Evolutionary conservation across 2,888 invertebrate species (phyloP).

Genomic region (Metellina segmentata): DNA sequence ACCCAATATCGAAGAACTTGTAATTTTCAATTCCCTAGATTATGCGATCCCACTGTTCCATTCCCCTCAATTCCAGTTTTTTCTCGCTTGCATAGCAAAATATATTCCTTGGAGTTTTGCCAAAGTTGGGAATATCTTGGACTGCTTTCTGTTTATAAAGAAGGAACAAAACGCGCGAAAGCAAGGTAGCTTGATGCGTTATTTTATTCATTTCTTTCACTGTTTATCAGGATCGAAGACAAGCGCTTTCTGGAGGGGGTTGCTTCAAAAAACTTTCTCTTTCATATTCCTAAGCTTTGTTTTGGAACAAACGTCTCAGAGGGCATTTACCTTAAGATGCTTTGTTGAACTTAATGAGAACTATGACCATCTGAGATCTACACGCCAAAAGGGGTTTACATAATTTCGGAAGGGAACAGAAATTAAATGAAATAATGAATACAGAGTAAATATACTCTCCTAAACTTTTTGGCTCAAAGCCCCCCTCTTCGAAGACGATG

Average conservation of each 20-base stretch:
- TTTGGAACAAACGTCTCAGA: neutral
- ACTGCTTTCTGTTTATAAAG: neutral
- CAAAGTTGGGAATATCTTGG: neutral
- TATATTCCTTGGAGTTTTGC: constrained; percentile 13
- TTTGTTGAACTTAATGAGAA: neutral
- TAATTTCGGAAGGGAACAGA: neutral
- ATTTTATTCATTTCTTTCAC: neutral
- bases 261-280: neutral
- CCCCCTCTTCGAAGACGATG: no score
- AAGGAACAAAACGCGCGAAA: neutral
- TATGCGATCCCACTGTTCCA: neutral
- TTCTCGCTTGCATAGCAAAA: neutral
- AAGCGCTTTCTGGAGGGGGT: neutral
- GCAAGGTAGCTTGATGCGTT: neutral
- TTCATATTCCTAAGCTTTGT: neutral
- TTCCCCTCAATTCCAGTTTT: neutral
- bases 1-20: constrained; percentile 2
- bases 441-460: no score
- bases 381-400: neutral
- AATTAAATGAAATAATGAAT: no score
- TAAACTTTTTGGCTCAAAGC: no score
- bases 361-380: neutral
- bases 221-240: neutral
- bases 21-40: constrained; percentile 32
- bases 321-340: neutral